Evolutionary conservation across 2,888 invertebrate species (phyloP), one percentile per base, ranked within the genome.

Genomic region (Syrphus vitripennis): DNA sequence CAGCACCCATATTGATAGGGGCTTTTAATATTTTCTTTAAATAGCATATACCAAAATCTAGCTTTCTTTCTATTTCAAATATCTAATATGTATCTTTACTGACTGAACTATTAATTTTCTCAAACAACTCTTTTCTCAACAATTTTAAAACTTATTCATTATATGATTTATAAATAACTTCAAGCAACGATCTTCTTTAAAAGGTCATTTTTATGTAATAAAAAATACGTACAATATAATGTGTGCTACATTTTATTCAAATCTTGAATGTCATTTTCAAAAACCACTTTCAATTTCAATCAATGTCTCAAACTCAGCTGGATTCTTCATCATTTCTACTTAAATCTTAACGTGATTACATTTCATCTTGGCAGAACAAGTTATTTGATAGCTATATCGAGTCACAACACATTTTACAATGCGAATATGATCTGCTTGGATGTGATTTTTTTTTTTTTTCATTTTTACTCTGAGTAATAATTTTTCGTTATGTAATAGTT

Each of bases 401-500:
- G n/a, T n/a, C n/a, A n/a, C n/a, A n/a, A n/a, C n/a, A n/a, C 42
- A 50, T 50, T 45, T 67, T 48, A 74, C 40, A 14, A 6, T 48
- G 45, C 37, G 29, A 65, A 45, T 65, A 70, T 61, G 70, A 77
- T 53, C 26, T 19, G 59, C 14, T 55, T 55, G 29, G 19, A 71
- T 77, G 31, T 77, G 59, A 53, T 14, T 37, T 70, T 59, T 48
- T 29, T 70, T 76, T n/a, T n/a, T n/a, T n/a, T n/a, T n/a, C n/a
- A n/a, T 34, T 31, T 31, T 31, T 31, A 31, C 29, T 24, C 77
- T 53, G 16, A 71, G 69, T 31, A n/a, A 50, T 19, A 45, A n/a
- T n/a, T n/a, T 71, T 34, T 48, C 34, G 69, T 80, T 80, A 80
- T 37, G 80, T 21, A 80, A 80, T 48, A 9, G 0, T 24, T n/a